Base-by-base conservation (phyloP, 2,888 invertebrate genomes). In the Hydraecia micacea region DNA sequence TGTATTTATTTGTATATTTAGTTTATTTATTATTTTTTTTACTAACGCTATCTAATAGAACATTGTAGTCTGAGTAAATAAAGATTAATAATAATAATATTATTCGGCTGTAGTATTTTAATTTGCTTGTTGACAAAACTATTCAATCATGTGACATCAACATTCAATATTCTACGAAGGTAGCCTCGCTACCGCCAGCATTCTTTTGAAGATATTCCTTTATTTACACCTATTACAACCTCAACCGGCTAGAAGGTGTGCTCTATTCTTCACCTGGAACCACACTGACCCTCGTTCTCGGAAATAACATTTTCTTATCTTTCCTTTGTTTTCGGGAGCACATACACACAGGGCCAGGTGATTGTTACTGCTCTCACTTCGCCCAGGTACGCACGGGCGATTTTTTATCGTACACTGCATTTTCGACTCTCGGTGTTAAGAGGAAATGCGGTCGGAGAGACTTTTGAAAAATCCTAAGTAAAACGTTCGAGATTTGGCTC, bases 251-350 rank as follows among this genome's bases (percentile, higher is more conserved):
- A 42, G 55, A 25, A 67, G n/a, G 52, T 65, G 52, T 42, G 18
- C 18, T 36, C 46, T 25, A 55, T 58, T 77, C 28, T 78, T 60
- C n/a, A 11, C 18, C 55, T 68, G 42, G 8, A n/a, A 76, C 39
- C 36, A 28, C 36, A 36, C 9, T 39, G 39, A 77, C 36, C 39
- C 21, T 39, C 15, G 21, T 5, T 39, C 32, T 60, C 21, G 2
- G 32, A 70, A 62, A 62, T n/a, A 49, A n/a, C 49, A 62, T n/a
- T n/a, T 21, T 49, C 39, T 58, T 49, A 49, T 60, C 21, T 42
- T 2, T n/a, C 39, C 49, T 62, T 70, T 79, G 69, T 79, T 49
- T n/a, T 52, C 18, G 39, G 4, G 2, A 68, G 21, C 13, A 68
- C 4, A 18, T 8, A 36, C 25, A 46, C n/a, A 28, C 13, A 32